Conservation (phyloP, 2,888 invertebrate genomes). For the Helleia helle region DNA sequence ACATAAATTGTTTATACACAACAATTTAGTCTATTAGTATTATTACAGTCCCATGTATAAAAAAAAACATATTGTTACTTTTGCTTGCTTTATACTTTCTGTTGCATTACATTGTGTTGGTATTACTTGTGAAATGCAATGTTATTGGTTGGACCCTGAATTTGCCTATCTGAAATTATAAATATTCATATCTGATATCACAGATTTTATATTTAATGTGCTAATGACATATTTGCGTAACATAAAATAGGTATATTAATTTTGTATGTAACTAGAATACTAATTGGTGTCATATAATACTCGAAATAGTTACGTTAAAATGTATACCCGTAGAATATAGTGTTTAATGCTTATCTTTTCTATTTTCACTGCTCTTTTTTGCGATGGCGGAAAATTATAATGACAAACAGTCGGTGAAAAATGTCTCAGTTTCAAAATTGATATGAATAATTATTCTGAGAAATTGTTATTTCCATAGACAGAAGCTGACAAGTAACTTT, state of each 20-base stretch:
- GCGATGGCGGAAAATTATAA: background rate
- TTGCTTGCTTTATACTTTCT: background rate
- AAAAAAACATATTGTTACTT: too few species aligned
- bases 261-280: background rate
- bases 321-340: background rate
- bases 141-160: background rate
- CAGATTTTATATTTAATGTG: slow-evolving; percentile 2
- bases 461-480: background rate
- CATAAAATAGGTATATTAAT: background rate
- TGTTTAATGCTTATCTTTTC: background rate
- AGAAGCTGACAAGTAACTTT: too few species aligned
- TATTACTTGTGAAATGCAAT: background rate
- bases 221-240: background rate
- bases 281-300: background rate
- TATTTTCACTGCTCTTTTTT: background rate
- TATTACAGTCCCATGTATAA: too few species aligned
- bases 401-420: background rate
- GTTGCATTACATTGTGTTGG: background rate
- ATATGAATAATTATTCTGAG: too few species aligned
- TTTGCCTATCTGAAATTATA: background rate
- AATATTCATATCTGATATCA: background rate
- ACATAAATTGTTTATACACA: too few species aligned
- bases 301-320: background rate
- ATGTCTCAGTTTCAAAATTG: too few species aligned
- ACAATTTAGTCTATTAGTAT: too few species aligned